phyloP scores from a whole-genome alignment of 2,888 invertebrate species.

The Melolontha melolontha region DNA sequence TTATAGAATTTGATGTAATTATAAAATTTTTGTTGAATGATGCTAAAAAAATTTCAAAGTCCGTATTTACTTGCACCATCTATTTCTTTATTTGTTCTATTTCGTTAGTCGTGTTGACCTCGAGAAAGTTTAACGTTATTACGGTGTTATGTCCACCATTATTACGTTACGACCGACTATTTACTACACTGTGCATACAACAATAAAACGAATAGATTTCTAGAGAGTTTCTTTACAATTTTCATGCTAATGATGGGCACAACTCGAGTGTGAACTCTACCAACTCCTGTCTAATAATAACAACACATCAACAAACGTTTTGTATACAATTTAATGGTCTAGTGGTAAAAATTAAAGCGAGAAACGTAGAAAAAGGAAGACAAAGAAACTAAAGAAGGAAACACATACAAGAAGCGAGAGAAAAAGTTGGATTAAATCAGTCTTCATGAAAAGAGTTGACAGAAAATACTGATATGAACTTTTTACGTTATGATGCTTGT shows the following conservation, averaged over 20 bases:
- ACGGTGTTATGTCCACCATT: constrained; percentile 12
- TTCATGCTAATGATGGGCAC: constrained; percentile 26
- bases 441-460: not conserved
- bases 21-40: not conserved
- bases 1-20: too few relatives aligned
- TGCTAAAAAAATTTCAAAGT: not conserved
- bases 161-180: constrained; percentile 16
- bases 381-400: not conserved
- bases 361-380: too few relatives aligned
- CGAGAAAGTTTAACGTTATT: constrained; percentile 27
- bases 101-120: constrained; percentile 13
- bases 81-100: constrained; percentile 15
- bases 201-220: constrained; percentile 20
- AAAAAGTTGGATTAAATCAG: not conserved
- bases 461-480: not conserved
- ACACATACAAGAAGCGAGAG: not conserved
- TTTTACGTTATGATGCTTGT: constrained; percentile 2
- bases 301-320: constrained; percentile 9
- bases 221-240: constrained; percentile 25
- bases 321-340: constrained; percentile 3
- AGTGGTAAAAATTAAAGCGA: not conserved
- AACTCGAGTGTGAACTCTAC: constrained; percentile 24
- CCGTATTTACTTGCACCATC: constrained; percentile 8
- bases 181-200: too few relatives aligned
- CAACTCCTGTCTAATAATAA: constrained; percentile 10